A percentile compares a stretch with the other conserved stretches of the same genome.
phyloP scores from a whole-genome alignment of 2,797 vertebrate genomes.

The Zenarchopterus dispar region DNA sequence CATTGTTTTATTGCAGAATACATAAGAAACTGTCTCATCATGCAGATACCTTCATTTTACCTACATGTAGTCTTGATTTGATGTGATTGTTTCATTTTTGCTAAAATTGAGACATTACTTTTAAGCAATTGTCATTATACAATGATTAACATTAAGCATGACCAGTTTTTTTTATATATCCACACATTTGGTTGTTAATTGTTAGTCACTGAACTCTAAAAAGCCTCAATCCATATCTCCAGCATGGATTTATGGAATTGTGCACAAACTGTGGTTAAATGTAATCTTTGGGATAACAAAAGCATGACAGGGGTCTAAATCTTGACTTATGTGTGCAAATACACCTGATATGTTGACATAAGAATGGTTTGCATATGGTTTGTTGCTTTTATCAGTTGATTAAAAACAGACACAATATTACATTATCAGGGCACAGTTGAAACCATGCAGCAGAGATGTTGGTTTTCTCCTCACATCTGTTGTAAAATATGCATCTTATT shows the following conservation, averaged over 20 bases:
- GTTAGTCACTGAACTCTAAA: not conserved
- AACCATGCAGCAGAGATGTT: conserved; percentile 93
- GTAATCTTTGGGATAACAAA: not conserved
- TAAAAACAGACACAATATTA: not conserved
- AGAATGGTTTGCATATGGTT: conserved; percentile 15
- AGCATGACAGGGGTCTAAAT: not conserved
- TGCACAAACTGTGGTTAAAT: conserved; percentile 6
- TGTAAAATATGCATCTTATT: conserved; percentile 30
- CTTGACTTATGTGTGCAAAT: not conserved
- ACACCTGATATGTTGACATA: conserved; percentile 1
- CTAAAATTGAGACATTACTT: conserved; percentile 17
- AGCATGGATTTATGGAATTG: not conserved
- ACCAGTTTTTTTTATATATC: conserved; percentile 29
- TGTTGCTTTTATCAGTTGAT: conserved; percentile 28
- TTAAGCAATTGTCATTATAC: conserved; percentile 2
- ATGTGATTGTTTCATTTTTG: not conserved
- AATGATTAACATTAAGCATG: conserved; percentile 23
- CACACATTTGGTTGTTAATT: not conserved
- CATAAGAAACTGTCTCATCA: not conserved
- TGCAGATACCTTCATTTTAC: conserved; percentile 5
- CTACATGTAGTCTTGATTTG: conserved; percentile 24
- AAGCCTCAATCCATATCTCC: conserved; percentile 19
- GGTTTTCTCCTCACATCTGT: conserved; percentile 27
- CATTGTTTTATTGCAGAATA: not conserved
- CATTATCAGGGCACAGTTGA: conserved; percentile 22